A percentile compares a stretch with the other conserved stretches of the same genome.
phyloP scores from a whole-genome alignment of 1,140 invertebrate species.

The Charaxes varanes region DNA sequence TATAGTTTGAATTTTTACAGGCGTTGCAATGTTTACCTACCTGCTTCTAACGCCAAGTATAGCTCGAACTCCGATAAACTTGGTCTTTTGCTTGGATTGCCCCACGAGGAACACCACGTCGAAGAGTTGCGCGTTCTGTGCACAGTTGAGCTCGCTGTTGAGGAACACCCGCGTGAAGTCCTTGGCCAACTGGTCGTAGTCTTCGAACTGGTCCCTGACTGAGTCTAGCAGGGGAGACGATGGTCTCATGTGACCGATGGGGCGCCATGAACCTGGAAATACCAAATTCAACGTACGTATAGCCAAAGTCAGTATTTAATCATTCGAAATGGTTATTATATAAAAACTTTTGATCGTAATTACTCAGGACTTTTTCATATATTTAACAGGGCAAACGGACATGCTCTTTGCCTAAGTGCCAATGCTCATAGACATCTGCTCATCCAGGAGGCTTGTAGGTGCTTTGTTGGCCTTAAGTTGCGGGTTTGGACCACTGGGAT shows the following conservation, averaged over 20 bases:
- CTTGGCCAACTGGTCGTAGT: conserved; percentile 94
- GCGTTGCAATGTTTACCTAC: no score
- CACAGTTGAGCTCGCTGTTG: conserved; percentile 83
- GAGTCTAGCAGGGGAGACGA: conserved; percentile 94
- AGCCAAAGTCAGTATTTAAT: neutral
- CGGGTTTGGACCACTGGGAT: no score
- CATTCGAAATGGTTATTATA: no score
- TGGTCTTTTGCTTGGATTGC: conserved; percentile 91
- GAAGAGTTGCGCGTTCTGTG: conserved; percentile 86
- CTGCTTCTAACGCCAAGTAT: conserved; percentile 93
- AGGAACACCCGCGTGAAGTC: conserved; percentile 93
- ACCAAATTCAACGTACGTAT: neutral
- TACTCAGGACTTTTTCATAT: no score
- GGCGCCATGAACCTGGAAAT: conserved; percentile 88
- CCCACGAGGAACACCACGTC: conserved; percentile 94
- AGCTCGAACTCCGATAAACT: conserved; percentile 91
- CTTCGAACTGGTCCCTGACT: conserved; percentile 93
- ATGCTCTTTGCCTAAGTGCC: no score
- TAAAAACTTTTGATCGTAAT: conserved; percentile 1
- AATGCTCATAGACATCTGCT: no score
- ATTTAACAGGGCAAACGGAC: no score
- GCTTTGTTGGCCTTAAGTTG: no score
- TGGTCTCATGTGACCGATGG: conserved; percentile 95
- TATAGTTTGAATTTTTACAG: no score
- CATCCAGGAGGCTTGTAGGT: no score